Evolutionary conservation across 2,888 invertebrate genomes (phyloP), one percentile per base, ranked within the genome.

Genomic region (Pheosia gnoma): DNA sequence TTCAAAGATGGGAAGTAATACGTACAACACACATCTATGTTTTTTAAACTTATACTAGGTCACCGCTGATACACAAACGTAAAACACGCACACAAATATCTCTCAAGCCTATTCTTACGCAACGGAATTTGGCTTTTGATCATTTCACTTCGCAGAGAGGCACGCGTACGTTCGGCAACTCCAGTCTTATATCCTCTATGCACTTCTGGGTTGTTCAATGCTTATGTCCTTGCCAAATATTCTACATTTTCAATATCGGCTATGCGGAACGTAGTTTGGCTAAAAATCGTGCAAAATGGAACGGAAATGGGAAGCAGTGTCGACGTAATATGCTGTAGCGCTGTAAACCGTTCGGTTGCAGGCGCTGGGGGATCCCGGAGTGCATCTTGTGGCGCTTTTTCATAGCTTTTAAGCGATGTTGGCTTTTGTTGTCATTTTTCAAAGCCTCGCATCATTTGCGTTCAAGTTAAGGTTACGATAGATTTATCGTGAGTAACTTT

Each of bases 251-350:
- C 85, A 83, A 85, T 85, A 85, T 87, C 84, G 87, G 83, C 81
- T 78, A 70, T 75, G 77, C 74, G 72, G 72, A 75, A 76, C 74
- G 81, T 79, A 86, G 80, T 86, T 86, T 84, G 79, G 81, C 72
- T 83, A 82, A 87, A 87, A 88, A 83, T 84, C 79, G 77, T 68
- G 74, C 39, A 80, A 84, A 86, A 84, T 84, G 72, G 81, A 81
- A 80, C 84, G 87, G 87, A 88, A 86, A 85, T 83, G 75, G 84
- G 81, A 70, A 80, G 81, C 82, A 74, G 77, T 85, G 86, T 84
- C 75, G 73, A 71, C 74, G 81, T 81, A 85, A 86, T 87, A 81
- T 79, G 77, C 79, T 73, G 70, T 67, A 73, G 67, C 67, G 74
- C 68, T 77, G 82, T 82, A 86, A 85, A 86, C 82, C 84, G 76